Evolutionary conservation across 2,113 vertebrate genomes (phyloP).

Genomic region (Nestor notabilis): DNA sequence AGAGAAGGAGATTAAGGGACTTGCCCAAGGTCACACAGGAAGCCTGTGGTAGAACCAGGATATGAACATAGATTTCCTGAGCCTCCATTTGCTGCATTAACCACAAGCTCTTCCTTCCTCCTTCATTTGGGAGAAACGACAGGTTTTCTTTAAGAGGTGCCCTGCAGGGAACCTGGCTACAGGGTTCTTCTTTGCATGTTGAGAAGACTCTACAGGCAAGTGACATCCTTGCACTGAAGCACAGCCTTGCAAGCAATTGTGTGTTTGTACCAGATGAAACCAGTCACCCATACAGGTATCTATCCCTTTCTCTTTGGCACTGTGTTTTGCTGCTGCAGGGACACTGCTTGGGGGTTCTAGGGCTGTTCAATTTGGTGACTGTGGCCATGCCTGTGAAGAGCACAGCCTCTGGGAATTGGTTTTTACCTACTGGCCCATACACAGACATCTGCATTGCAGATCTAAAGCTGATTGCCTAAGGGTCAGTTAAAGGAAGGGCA

Average conservation of each 20-base stretch:
- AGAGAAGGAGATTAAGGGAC: not conserved
- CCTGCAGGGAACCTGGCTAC: not conserved
- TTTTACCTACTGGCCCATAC: not conserved
- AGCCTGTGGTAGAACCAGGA: slow-evolving; percentile 59
- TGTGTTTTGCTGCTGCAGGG: not conserved
- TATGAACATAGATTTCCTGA: slow-evolving; percentile 65
- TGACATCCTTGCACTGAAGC: not conserved
- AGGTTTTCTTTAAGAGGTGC: slow-evolving; percentile 19
- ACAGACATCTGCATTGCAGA: not conserved
- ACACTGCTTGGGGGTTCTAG: not conserved
- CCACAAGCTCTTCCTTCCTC: slow-evolving; percentile 59
- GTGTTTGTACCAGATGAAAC: not conserved
- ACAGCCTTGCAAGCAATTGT: not conserved
- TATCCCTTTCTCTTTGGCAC: not conserved
- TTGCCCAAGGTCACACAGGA: slow-evolving; percentile 49
- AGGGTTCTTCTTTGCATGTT: not conserved
- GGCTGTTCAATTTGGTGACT: not conserved
- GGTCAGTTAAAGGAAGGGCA: not conserved
- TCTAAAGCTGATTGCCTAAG: not conserved
- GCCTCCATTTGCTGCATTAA: slow-evolving; percentile 51
- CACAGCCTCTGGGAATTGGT: not conserved
- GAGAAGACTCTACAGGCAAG: not conserved
- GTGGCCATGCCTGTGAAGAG: not conserved
- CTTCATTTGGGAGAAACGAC: slow-evolving; percentile 30
- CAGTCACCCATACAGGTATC: not conserved